A percentile compares a stretch with the other conserved stretches of the same genome.
phyloP scores from a whole-genome alignment of 2,113 vertebrate genomes.

The Clarias batrachus region DNA sequence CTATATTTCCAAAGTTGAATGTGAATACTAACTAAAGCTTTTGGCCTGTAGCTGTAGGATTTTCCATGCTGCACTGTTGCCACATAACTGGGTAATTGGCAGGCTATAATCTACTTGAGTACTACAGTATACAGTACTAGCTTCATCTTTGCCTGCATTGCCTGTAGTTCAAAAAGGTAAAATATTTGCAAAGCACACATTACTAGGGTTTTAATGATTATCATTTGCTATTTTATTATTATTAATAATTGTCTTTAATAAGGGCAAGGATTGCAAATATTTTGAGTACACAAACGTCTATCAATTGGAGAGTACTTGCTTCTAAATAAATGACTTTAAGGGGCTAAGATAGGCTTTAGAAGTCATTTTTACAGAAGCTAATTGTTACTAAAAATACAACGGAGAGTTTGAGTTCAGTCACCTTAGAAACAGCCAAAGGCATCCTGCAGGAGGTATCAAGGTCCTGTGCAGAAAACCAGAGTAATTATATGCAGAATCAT shows the following conservation, averaged over 20 bases:
- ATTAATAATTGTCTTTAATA: not conserved
- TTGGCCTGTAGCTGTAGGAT: not conserved
- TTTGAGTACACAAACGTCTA: not conserved
- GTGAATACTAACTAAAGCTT: not conserved
- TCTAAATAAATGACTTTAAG: too few relatives aligned
- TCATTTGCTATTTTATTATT: not conserved
- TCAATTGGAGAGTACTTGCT: not conserved
- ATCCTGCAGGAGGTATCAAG: constrained; percentile 27
- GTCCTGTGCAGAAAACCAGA: constrained; percentile 15
- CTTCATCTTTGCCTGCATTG: not conserved
- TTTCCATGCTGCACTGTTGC: not conserved
- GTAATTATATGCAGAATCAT: not conserved
- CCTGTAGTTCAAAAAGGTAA: not conserved
- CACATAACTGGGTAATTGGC: not conserved
- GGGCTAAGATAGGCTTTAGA: not conserved
- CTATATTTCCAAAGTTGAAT: not conserved
- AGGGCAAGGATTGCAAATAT: not conserved
- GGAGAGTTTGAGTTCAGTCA: constrained; percentile 35
- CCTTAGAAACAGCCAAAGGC: constrained; percentile 47
- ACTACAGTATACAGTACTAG: not conserved
- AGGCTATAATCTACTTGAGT: not conserved
- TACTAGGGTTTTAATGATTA: not conserved
- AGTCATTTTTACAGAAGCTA: constrained; percentile 30
- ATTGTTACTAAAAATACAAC: constrained; percentile 51
- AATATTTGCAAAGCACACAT: not conserved